Conservation (phyloP, 2,113 vertebrate genomes). For the Eurystomus gularis region DNA sequence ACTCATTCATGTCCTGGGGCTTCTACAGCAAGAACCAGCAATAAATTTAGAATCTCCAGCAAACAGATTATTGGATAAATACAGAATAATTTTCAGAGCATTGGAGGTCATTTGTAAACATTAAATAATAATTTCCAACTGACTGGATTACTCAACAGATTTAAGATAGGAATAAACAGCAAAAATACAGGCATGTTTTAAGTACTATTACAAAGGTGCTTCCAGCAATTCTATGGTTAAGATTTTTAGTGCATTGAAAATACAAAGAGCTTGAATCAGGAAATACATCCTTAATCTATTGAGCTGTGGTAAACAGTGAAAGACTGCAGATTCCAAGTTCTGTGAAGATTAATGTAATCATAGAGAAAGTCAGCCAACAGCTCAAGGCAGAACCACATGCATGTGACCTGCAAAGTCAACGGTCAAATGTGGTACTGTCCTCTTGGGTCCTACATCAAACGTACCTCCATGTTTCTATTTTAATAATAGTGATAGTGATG, state of each 20-base stretch:
- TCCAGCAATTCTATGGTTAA: not conserved
- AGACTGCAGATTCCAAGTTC: not conserved
- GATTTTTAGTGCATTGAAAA: not conserved
- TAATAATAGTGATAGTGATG: not conserved
- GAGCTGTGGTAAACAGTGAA: not conserved
- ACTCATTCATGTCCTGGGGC: conserved; percentile 39
- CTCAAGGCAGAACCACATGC: not conserved
- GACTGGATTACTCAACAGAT: conserved; percentile 3
- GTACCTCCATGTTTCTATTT: not conserved
- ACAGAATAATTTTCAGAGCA: conserved; percentile 10
- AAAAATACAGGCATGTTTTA: not conserved
- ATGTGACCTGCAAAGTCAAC: not conserved
- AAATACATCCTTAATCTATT: not conserved
- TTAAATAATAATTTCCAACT: conserved; percentile 26
- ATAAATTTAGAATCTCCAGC: conserved; percentile 41
- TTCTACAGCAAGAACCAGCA: conserved; percentile 25
- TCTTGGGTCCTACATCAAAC: not conserved
- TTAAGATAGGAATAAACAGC: not conserved
- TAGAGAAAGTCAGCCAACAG: not conserved
- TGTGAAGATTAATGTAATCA: not conserved
- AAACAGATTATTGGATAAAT: conserved; percentile 22
- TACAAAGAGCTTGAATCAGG: not conserved
- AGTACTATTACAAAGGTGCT: not conserved
- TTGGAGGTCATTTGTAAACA: conserved; percentile 20
- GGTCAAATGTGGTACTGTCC: not conserved